phyloP scores from a whole-genome alignment of 2,113 vertebrate species.

The Capreolus pygargus region DNA sequence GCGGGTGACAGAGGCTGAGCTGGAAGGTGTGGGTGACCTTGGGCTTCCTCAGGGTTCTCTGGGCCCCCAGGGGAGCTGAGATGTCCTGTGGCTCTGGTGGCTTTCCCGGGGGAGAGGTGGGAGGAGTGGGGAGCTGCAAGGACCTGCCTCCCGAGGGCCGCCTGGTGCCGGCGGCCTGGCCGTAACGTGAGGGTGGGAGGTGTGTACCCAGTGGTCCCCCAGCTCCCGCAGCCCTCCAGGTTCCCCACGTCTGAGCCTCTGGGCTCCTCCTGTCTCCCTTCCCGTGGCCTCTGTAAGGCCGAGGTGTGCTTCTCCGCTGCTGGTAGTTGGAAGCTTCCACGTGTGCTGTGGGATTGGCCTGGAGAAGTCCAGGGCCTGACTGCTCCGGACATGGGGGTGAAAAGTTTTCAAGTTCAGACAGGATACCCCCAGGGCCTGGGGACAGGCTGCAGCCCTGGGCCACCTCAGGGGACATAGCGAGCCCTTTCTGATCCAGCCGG shows the following conservation, averaged over 20 bases:
- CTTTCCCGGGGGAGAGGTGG: background rate
- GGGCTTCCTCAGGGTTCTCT: background rate
- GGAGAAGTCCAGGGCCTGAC: background rate
- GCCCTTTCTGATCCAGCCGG: background rate
- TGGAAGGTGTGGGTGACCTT: background rate
- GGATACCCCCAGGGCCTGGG: background rate
- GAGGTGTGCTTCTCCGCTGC: background rate
- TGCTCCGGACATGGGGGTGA: background rate
- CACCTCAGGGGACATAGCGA: background rate
- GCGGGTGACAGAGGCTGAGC: background rate
- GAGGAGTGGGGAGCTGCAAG: background rate
- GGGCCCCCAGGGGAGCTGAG: background rate
- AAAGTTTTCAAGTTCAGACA: constrained; percentile 30
- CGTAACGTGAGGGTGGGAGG: background rate
- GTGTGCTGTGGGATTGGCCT: background rate
- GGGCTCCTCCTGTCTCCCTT: background rate
- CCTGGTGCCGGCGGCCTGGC: background rate
- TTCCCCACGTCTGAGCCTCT: background rate
- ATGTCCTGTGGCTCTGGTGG: background rate
- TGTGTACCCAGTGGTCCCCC: background rate
- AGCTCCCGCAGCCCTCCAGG: background rate
- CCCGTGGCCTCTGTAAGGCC: background rate
- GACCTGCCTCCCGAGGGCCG: background rate
- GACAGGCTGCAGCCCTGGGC: background rate
- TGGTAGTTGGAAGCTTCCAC: background rate